phyloP scores from a whole-genome alignment of 2,113 vertebrate species.

The Corythoichthys intestinalis region DNA sequence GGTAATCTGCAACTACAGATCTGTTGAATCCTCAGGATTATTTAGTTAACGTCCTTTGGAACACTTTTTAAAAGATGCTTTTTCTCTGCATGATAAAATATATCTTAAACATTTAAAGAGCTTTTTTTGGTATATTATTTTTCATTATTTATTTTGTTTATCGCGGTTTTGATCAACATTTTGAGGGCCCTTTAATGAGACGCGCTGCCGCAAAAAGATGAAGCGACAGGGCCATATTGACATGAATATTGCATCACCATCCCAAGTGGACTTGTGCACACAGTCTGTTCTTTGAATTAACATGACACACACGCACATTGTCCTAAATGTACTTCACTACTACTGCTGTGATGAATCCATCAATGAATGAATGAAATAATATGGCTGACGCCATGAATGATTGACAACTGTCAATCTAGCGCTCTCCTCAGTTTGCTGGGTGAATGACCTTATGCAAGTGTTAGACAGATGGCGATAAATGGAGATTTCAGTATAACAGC shows the following conservation, averaged over 20 bases:
- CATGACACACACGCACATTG: neutral
- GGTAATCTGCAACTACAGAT: too few species aligned
- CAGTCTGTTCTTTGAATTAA: neutral
- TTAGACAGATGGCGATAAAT: constrained; percentile 68
- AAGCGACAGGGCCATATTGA: constrained; percentile 1
- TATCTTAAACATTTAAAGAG: too few species aligned
- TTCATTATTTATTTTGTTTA: too few species aligned
- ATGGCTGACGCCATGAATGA: neutral
- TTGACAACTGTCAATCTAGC: neutral
- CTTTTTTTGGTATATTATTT: too few species aligned
- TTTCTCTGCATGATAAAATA: too few species aligned
- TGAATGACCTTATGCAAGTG: neutral
- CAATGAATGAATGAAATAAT: neutral
- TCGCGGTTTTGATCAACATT: neutral
- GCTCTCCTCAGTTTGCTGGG: neutral
- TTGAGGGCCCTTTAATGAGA: neutral
- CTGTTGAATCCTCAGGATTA: too few species aligned
- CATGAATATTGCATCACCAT: neutral
- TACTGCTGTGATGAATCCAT: neutral
- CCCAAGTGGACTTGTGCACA: neutral
- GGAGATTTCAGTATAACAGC: constrained; percentile 59
- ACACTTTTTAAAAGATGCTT: too few species aligned
- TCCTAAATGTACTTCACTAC: neutral
- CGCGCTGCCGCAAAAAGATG: neutral
- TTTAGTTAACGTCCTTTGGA: too few species aligned